A percentile compares a stretch with the other conserved stretches of the same genome.
phyloP scores from a whole-genome alignment of 2,797 vertebrate genomes.

The Sebastes nivosus region DNA sequence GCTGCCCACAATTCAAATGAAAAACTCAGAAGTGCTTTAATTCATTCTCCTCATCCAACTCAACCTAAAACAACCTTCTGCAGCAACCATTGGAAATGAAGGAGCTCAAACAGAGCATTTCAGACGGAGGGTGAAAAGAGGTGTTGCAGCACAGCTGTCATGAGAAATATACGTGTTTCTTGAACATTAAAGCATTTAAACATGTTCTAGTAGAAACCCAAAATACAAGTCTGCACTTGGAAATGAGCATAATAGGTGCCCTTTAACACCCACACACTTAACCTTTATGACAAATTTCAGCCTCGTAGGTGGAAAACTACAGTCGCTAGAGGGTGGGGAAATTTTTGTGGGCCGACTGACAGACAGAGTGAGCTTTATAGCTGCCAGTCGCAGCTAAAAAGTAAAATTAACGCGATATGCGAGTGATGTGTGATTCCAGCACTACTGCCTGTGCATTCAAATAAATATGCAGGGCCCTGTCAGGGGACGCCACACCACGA shows the following conservation, averaged over 20 bases:
- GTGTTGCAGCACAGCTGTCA: neutral
- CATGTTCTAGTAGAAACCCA: neutral
- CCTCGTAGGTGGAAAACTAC: neutral
- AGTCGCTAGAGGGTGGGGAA: too few relatives aligned
- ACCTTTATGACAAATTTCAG: neutral
- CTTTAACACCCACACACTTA: neutral
- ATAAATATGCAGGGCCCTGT: neutral
- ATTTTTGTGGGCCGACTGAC: too few relatives aligned
- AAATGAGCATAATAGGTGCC: neutral
- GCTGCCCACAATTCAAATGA: neutral
- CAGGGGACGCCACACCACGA: neutral
- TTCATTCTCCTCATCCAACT: neutral
- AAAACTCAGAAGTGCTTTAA: conserved; percentile 18
- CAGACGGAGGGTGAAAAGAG: neutral
- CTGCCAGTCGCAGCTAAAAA: neutral
- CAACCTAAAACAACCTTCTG: conserved; percentile 10
- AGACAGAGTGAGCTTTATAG: neutral
- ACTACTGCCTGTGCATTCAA: neutral
- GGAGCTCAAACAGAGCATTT: too few relatives aligned
- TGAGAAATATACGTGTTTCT: neutral
- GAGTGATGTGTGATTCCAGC: neutral
- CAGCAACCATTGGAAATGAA: neutral
- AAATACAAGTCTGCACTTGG: neutral
- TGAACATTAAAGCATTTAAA: neutral
- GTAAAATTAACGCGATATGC: neutral